Evolutionary conservation across 2,888 invertebrate species (phyloP), one percentile per base, ranked within the genome.

Genomic region (Amphipyra tragopoginis): DNA sequence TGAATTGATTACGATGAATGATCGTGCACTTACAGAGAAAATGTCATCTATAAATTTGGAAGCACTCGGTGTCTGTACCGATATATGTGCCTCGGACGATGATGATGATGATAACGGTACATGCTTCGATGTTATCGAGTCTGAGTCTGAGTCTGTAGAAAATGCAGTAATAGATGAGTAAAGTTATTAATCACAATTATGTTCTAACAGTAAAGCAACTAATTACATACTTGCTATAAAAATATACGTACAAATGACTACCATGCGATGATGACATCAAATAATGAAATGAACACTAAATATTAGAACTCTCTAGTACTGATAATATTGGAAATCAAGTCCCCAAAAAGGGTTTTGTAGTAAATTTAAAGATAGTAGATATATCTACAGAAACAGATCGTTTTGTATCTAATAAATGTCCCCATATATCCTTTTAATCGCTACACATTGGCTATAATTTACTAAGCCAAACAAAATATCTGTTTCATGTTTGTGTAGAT

Each of bases 1-100:
- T 54, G 38, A 53, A 61, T 14, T 34, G 26, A 51, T 15, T 14
- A 54, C 50, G n/a, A 62, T 61, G 38, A 45, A 61, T 72, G 80
- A 68, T 56, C 44, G 86, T 90, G 87, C 86, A 94, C 94, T 94
- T 92, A 94, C 94, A 74, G 94, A 88, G 69, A 94, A 88, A 54
- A 94, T 92, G 70, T 90, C 93, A 71, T 90, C 93, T 79, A 94
- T 87, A 72, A 94, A 77, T 86, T 89, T 88, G 54, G 93, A 90
- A 71, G 88, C 90, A 77, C 84, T 88, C 83, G 93, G 93, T 76
- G 94, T 93, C 84, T 93, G 84, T 76, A 94, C 84, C 77, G 92
- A 86, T 79, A 94, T 80, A 58, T 90, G 88, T 65, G 90, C 82
- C 67, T 89, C 88, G 56, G 92, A 90, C 77, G 90, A 87, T 75